phyloP scores from a whole-genome alignment of 2,113 vertebrate species.

The Lepidothrix coronata region DNA sequence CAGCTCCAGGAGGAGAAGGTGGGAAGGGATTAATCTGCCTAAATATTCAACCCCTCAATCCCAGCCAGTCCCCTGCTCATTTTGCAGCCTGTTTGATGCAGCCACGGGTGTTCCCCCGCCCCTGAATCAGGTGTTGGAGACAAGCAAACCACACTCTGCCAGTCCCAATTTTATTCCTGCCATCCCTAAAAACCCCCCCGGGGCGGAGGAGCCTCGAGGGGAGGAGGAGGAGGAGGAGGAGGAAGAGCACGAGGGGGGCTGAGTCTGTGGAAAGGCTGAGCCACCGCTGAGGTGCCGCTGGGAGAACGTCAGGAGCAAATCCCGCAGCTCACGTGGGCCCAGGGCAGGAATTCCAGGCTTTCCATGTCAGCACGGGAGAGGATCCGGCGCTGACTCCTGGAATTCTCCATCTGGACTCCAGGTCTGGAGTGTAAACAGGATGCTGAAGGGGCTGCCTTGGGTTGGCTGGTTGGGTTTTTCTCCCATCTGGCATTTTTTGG shows the following conservation, averaged over 20 bases:
- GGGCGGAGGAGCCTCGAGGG: not conserved
- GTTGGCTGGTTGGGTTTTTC: not conserved
- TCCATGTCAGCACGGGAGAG: not conserved
- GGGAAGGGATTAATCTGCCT: not conserved
- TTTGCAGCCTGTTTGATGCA: not conserved
- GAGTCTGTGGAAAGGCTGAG: not conserved
- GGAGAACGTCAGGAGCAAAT: not conserved
- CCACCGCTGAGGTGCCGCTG: not conserved
- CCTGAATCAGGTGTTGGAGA: too few species aligned
- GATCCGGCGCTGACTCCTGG: not conserved
- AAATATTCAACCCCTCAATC: not conserved
- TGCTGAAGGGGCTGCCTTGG: not conserved
- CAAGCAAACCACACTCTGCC: accelerated
- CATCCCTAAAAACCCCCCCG: not conserved
- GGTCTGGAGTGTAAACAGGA: not conserved
- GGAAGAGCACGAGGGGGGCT: not conserved
- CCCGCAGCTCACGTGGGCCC: not conserved
- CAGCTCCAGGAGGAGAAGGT: not conserved
- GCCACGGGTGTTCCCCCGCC: not conserved
- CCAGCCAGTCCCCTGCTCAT: not conserved
- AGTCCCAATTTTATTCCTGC: not conserved
- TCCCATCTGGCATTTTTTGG: not conserved
- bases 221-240: not conserved
- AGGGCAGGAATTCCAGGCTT: not conserved
- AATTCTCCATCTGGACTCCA: not conserved